phyloP scores from a whole-genome alignment of 2,888 invertebrate genomes.

The Ophion costatus region DNA sequence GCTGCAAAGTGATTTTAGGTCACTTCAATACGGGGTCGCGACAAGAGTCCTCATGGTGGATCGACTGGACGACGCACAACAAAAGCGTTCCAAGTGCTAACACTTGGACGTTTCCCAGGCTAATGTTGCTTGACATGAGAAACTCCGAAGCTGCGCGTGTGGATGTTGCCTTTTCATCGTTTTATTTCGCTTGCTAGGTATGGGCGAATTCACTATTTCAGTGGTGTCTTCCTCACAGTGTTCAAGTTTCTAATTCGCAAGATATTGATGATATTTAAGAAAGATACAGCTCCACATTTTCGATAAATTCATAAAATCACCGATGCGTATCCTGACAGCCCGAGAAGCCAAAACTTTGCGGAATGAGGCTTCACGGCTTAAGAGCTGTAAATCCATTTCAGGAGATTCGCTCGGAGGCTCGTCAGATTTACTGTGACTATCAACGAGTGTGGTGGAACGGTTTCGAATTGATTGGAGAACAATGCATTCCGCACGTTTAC shows the following conservation, averaged over 20 bases:
- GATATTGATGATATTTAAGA: too few species aligned
- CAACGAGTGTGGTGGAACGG: neutral
- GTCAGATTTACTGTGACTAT: neutral
- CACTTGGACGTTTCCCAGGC: neutral
- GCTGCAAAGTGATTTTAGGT: slow-evolving; percentile 35
- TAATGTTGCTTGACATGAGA: neutral
- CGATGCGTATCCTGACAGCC: neutral
- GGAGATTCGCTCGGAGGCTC: neutral
- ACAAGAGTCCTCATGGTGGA: neutral
- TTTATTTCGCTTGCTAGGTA: too few species aligned
- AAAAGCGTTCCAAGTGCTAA: neutral
- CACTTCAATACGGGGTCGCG: neutral
- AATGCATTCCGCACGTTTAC: neutral
- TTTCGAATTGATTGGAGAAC: neutral
- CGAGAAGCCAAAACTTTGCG: neutral
- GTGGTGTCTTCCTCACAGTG: too few species aligned
- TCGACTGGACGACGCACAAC: neutral
- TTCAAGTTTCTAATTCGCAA: too few species aligned
- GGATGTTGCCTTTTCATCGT: neutral
- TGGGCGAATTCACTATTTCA: too few species aligned
- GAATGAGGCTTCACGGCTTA: neutral
- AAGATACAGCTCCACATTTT: too few species aligned
- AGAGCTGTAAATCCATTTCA: neutral
- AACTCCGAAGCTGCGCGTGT: neutral
- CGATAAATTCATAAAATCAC: neutral